Evolutionary conservation across 2,113 vertebrate species (phyloP), one percentile per base, ranked within the genome.

Genomic region (Chamaetylas fuelleborni): DNA sequence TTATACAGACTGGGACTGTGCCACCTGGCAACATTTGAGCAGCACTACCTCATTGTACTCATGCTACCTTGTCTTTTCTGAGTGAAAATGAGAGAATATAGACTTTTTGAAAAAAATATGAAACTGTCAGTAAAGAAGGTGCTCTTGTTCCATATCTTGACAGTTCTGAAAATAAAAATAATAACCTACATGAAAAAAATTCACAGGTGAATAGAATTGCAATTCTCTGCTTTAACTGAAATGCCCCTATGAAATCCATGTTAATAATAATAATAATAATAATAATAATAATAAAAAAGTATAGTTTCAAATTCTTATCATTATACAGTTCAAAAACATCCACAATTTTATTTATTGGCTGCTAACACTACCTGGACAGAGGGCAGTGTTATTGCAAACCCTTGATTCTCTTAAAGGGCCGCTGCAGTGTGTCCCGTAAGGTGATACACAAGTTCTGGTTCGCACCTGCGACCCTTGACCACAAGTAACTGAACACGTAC

Each of bases 331-430:
- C 81, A 97, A 98, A 96, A 98, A 98, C 98, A 98, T 98, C 97
- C 97, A 98, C 93, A 98, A 97, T 98, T 97, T 97, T 95, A 98
- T 97, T 97, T 98, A 98, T 98, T 98, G 99, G 98, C 98, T 98
- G 98, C 99, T 99, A 99, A 99, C 99, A 99, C 99, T 99, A 99
- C 99, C 99, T 99, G 99, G 99, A 99, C 99, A 99, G 99, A 98
- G 99, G 99, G 98, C 99, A 99, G 99, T 99, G 99, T 99, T 99
- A 99, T 99, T 99, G 99, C 99, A 99, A 99, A 99, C 98, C 99
- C 99, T 99, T 99, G 99, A 99, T 99, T 99, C 99, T 99, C 99
- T 99, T 99, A 99, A 99, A 98, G 99, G 99, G 99, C 99, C 99
- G 99, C 98, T 99, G 99, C 99, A 99, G 99, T 99, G 99, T 98